Evolutionary conservation across 1,140 invertebrate species (phyloP).

Genomic region (Eupeodes corollae): DNA sequence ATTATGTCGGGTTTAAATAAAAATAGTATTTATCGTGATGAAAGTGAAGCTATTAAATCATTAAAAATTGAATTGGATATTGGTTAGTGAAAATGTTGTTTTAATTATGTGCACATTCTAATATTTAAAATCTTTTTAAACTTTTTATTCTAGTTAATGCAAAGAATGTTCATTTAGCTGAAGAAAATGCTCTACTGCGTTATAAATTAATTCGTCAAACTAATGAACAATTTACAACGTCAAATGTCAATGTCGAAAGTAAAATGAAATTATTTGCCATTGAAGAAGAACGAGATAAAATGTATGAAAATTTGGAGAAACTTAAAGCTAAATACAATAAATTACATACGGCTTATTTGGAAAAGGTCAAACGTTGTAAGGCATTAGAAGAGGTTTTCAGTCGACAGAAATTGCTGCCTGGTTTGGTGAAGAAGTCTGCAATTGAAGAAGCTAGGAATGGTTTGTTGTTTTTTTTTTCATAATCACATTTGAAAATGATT

Average conservation of each 20-base stretch:
- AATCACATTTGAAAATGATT: too few species aligned
- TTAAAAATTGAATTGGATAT: too few species aligned
- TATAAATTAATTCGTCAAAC: constrained; percentile 18
- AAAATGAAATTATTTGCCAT: constrained; percentile 21
- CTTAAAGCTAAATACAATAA: constrained; percentile 34
- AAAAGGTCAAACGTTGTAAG: constrained; percentile 28
- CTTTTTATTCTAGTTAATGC: too few species aligned
- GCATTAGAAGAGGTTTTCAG: constrained; percentile 28
- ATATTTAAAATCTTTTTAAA: too few species aligned
- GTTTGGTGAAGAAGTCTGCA: constrained; percentile 30
- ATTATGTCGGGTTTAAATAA: too few species aligned
- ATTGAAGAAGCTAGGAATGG: constrained; percentile 12
- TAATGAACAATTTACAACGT: constrained; percentile 11
- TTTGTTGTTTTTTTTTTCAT: neutral
- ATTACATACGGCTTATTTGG: constrained; percentile 24
- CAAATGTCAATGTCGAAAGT: constrained; percentile 21
- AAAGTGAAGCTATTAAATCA: too few species aligned
- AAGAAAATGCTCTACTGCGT: constrained; percentile 26
- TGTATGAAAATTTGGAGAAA: constrained; percentile 19
- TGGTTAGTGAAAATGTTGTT: too few species aligned
- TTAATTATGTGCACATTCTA: too few species aligned
- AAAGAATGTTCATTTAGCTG: neutral
- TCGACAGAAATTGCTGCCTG: constrained; percentile 26
- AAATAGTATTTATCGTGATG: too few species aligned
- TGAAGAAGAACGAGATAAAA: constrained; percentile 24